These are phyloP conservation scores for Parus major DNA, from an alignment of 2,113 vertebrate genomes.

Conservation along the genomic window DNA sequence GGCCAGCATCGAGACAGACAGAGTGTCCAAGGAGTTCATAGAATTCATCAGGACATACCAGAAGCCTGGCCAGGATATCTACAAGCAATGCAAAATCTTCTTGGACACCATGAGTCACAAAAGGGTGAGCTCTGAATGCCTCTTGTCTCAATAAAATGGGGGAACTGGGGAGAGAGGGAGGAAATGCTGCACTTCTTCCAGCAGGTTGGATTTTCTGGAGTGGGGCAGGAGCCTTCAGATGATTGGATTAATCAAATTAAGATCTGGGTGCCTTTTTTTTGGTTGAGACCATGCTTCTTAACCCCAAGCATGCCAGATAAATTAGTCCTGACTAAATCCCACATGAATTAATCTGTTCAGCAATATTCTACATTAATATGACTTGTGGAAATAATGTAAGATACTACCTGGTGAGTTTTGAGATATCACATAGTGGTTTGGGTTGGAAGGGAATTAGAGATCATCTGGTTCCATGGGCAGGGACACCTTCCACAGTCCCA, in stretches of 20 bases:
- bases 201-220: not conserved
- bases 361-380: not conserved
- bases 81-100: constrained; percentile 90
- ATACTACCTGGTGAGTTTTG: not conserved
- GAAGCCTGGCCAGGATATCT: constrained; percentile 90
- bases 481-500: not conserved
- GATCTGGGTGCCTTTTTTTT: not conserved
- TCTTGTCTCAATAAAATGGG: not conserved
- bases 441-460: not conserved
- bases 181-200: not conserved
- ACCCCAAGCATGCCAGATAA: not conserved
- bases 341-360: not conserved
- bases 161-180: not conserved
- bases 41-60: constrained; percentile 92
- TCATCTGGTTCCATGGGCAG: not conserved
- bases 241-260: not conserved
- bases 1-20: constrained; percentile 89
- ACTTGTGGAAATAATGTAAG: not conserved
- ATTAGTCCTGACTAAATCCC: not conserved
- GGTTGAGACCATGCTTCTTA: not conserved
- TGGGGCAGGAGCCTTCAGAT: not conserved
- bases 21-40: constrained; percentile 90
- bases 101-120: constrained; percentile 88
- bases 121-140: constrained; percentile 76
- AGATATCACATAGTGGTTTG: not conserved